Evolutionary conservation across 2,888 invertebrate genomes (phyloP).

Genomic region (Tetrapedia diversipes): DNA sequence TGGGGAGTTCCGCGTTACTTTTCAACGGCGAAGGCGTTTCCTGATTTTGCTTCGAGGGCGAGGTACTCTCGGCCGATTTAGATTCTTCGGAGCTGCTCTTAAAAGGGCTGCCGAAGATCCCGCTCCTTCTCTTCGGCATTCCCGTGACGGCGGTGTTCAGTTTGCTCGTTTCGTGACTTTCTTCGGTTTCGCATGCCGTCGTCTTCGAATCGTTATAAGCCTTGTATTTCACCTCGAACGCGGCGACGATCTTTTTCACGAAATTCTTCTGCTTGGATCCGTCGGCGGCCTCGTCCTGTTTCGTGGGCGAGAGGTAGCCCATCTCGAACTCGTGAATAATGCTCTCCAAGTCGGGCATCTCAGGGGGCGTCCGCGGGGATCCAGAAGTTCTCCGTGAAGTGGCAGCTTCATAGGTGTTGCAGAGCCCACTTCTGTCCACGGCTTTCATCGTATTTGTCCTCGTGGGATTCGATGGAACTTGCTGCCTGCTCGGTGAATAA

Average conservation of each 20-base stretch:
- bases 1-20: neutral
- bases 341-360: slow-evolving; percentile 64
- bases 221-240: slow-evolving; percentile 73
- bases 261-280: slow-evolving; percentile 64
- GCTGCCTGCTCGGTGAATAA: slow-evolving; percentile 48
- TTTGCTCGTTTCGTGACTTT: neutral
- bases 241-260: slow-evolving; percentile 75
- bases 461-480: slow-evolving; percentile 16
- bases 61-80: neutral
- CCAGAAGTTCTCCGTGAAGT: neutral
- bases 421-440: slow-evolving; percentile 12
- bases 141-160: accelerated
- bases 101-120: neutral
- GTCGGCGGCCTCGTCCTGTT: slow-evolving; percentile 7
- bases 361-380: neutral
- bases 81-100: neutral
- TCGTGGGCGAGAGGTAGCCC: slow-evolving; percentile 65
- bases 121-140: neutral
- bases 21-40: neutral
- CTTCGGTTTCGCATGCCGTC: neutral
- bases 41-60: neutral
- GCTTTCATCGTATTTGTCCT: slow-evolving; percentile 7
- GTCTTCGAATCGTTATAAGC: slow-evolving; percentile 39
- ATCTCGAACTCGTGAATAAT: slow-evolving; percentile 72
- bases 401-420: neutral